Base-by-base conservation (phyloP, 2,888 invertebrate genomes). In the Ophonus ardosiacus region DNA sequence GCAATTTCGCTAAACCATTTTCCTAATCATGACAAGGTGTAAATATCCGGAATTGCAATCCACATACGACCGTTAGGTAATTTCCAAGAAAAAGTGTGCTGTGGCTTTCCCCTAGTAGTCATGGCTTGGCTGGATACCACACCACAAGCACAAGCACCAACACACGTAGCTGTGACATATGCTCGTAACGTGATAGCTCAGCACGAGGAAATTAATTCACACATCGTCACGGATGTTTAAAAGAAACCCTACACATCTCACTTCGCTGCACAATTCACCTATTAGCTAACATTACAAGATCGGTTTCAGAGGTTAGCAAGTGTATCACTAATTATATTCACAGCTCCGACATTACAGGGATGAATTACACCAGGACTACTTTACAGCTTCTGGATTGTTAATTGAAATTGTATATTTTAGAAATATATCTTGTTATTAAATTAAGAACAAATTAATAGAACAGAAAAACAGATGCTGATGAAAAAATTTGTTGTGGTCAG, bases 231-330 rank as follows among this genome's bases (percentile, higher is more conserved):
- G 68, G 68, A 68, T 68, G 31, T 31, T 68, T 68, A n/a, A 68
- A 68, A 68, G 68, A 68, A 68, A 68, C 68, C 68, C 68, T 68
- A 68, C n/a, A 68, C 38, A 68, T 5, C 21, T 68, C 68, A 68
- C 68, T 38, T n/a, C 6, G 38, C n/a, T 68, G 68, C 68, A 38
- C 68, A 68, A 68, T 31, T 68, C 31, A 38, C 38, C 68, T 68
- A 68, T 68, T 68, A 68, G 38, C 31, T 38, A 68, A 68, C 7
- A 15, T 38, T 31, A 38, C 38, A 38, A 59, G 59, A 59, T 59
- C 59, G 18, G 59, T 59, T 59, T 17, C 59, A 17, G 15, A 17
- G 15, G 59, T 59, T 13, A 13, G 43, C 43, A 51, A 51, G 43
- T 51, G 43, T 51, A 51, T 3, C 43, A 13, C 43, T 51, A 51